phyloP scores from a whole-genome alignment of 1,140 invertebrate species.

The Cylas formicarius region DNA sequence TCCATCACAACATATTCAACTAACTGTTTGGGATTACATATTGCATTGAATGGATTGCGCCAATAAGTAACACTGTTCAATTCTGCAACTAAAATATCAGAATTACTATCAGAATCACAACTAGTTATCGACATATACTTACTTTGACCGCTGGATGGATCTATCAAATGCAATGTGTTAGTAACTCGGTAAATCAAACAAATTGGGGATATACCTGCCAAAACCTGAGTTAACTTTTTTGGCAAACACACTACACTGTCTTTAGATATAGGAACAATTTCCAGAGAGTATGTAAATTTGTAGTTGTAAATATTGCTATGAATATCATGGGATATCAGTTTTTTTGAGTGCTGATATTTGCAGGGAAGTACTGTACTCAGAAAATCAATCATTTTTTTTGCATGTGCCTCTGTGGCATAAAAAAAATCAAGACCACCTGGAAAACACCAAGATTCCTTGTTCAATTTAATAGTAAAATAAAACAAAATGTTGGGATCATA shows the following conservation, averaged over 20 bases:
- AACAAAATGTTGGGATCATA: conserved; percentile 37
- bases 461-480: no score
- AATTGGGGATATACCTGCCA: conserved; percentile 88
- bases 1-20: conserved; percentile 94
- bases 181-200: conserved; percentile 87
- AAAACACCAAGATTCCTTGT: conserved; percentile 37
- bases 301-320: conserved; percentile 97
- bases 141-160: conserved; percentile 88
- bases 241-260: conserved; percentile 93
- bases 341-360: conserved; percentile 83
- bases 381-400: conserved; percentile 95
- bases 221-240: conserved; percentile 74
- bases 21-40: conserved; percentile 87
- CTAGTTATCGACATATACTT: conserved; percentile 38
- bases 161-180: conserved; percentile 85
- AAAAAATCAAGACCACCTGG: conserved; percentile 94
- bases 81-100: conserved; percentile 66
- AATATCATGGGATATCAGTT: conserved; percentile 95
- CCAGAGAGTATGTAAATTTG: conserved; percentile 88
- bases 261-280: conserved; percentile 95
- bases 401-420: conserved; percentile 82
- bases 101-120: conserved; percentile 1
- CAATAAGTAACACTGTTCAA: conserved; percentile 75
- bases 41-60: conserved; percentile 74
- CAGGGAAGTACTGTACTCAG: conserved; percentile 78